phyloP scores from a whole-genome alignment of 2,113 vertebrate genomes.

The Dolichallabes microphthalmus region DNA sequence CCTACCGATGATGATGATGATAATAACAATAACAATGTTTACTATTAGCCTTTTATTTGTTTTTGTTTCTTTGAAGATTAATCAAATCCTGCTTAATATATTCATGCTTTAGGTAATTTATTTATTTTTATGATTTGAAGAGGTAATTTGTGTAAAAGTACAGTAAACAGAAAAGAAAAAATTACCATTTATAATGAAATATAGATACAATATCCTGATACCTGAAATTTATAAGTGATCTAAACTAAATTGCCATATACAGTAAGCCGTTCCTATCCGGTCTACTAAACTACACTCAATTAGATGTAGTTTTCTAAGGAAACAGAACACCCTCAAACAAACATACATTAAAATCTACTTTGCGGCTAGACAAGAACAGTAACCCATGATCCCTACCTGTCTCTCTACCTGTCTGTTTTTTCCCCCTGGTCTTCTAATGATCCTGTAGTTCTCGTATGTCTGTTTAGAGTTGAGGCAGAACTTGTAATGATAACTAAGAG shows the following conservation, averaged over 20 bases:
- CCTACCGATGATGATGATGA: too few relatives aligned
- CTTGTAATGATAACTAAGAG: slow-evolving; percentile 22
- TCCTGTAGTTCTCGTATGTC: slow-evolving; percentile 19
- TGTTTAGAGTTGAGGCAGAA: not conserved
- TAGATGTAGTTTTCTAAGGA: not conserved
- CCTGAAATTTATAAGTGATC: too few relatives aligned
- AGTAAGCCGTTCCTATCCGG: not conserved
- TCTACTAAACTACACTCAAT: not conserved
- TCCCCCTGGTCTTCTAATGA: not conserved
- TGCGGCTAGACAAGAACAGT: not conserved
- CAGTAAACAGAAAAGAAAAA: not conserved
- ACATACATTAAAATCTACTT: not conserved
- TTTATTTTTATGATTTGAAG: too few relatives aligned
- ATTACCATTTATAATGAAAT: not conserved
- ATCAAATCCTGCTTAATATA: not conserved
- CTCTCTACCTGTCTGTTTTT: slow-evolving; percentile 51
- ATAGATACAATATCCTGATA: too few relatives aligned
- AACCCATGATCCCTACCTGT: slow-evolving; percentile 19
- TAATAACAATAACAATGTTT: not conserved
- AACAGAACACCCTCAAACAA: not conserved
- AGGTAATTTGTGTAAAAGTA: not conserved
- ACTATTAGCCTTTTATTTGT: not conserved
- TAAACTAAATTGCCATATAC: not conserved
- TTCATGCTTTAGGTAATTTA: not conserved
- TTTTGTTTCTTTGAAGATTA: not conserved